These are phyloP conservation scores for Caenorhabditis auriculariae DNA, from an alignment of 2,888 invertebrate species.

Conservation along the genomic window DNA sequence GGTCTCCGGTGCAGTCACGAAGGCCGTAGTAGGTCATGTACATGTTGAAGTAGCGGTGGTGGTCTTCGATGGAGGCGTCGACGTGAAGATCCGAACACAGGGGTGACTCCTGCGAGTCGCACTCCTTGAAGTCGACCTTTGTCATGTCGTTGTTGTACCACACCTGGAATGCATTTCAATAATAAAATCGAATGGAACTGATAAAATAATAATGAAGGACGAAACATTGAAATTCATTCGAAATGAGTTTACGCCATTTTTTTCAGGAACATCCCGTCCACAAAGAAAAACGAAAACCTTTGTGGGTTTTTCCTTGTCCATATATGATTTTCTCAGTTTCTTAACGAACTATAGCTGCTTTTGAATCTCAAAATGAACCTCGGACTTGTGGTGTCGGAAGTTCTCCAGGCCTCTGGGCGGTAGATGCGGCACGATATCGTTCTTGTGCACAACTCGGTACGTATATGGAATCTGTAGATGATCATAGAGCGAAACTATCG, in stretches of 20 bases:
- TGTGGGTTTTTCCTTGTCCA: no score
- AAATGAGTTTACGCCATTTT: no score
- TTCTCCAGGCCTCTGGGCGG: slow-evolving; percentile 33
- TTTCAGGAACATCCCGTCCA: neutral
- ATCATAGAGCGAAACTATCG: no score
- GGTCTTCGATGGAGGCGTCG: no score
- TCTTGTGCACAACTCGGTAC: slow-evolving; percentile 38
- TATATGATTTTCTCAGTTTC: no score
- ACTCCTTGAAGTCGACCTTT: slow-evolving; percentile 25
- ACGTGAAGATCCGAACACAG: slow-evolving; percentile 27
- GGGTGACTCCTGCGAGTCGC: slow-evolving; percentile 30
- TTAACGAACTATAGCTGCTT: no score
- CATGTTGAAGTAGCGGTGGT: slow-evolving; percentile 24
- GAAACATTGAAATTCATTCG: no score
- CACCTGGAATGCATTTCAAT: slow-evolving; percentile 10
- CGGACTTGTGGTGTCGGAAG: slow-evolving; percentile 39
- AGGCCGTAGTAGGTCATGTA: slow-evolving; percentile 18
- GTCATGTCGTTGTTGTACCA: slow-evolving; percentile 52
- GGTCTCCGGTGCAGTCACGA: slow-evolving; percentile 22
- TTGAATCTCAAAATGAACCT: slow-evolving; percentile 18
- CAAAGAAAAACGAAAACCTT: neutral
- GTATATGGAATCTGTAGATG: slow-evolving; percentile 25
- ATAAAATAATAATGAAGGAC: no score
- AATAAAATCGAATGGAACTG: no score
- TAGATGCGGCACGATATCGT: slow-evolving; percentile 43